Base-by-base conservation (phyloP, 1,140 invertebrate genomes). In the Drosophila paulistorum region DNA sequence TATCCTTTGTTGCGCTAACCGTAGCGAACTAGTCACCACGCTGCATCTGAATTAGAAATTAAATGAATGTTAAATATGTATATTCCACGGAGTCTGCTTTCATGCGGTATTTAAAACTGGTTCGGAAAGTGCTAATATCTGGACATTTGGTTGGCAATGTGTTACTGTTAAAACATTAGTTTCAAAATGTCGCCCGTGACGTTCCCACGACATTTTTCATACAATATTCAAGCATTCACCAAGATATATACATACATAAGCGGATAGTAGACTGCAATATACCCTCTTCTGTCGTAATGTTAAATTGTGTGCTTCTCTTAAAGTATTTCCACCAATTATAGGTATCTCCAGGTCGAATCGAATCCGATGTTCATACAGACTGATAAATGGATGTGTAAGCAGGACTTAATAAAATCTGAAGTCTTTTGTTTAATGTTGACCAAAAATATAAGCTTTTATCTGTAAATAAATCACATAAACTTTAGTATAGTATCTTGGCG, bases 21-120 rank as follows among this genome's bases (percentile, higher is more conserved):
- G 58, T 20, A 75, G 63, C 74, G 42, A 54, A 67, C 45, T 57
- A 65, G 65, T 76, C 69, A 80, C 79, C 86, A 74, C 74, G 74
- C 71, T 86, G 83, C 77, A 82, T 87, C 79, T 83, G 86, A 87
- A 90, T 90, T 90, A 81, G 86, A 90, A 90, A 87, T 90, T 90
- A 67, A 79, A 74, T 87, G 75, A 71, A 62, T 79, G 71, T 69
- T 33, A 48, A 71, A 17, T 41, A 68, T 72, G 26, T 35, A 41
- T 37, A 63, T 64, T 51, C 45, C 45, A 51, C 9, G 17, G 45
- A 51, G 17, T 20, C 17, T 48, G 45, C 14, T 48, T 48, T 20
- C 45, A 10, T 48, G 45, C 45, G 14, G 45, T 20, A 14, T 17
- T 48, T 48, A 48, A 20, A 51, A 58, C 55, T 37, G 33, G 30